Percentiles rank a stretch among this genome's conserved stretches.
Conservation (phyloP, 2,888 invertebrate genomes). For the Phrixothrix hirtus region DNA sequence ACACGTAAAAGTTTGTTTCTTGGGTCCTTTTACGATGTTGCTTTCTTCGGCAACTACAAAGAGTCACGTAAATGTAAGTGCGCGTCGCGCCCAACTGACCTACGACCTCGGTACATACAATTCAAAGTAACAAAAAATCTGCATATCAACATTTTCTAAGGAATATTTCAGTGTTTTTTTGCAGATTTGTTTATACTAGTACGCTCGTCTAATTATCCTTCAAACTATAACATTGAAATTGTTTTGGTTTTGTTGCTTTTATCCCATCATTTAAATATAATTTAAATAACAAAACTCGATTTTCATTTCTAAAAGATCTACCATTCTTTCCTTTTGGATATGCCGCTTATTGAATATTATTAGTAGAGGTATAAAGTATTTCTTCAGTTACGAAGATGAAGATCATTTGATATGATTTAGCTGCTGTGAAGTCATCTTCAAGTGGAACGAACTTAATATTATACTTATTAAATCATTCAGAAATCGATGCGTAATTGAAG, state of each 20-base stretch:
- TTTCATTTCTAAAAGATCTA: constrained; percentile 18
- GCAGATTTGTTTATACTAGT: too few relatives aligned
- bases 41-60: constrained; percentile 43
- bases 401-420: constrained; percentile 1
- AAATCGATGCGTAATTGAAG: constrained; percentile 27
- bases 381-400: neutral
- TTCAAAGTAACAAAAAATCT: constrained; percentile 48
- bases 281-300: constrained; percentile 21
- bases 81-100: constrained; percentile 52
- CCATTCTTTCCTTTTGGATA: constrained; percentile 8
- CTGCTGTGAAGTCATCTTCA: constrained; percentile 3
- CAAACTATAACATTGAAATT: neutral
- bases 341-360: constrained; percentile 8
- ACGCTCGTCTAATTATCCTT: neutral
- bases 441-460: neutral
- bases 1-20: constrained; percentile 23
- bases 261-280: constrained; percentile 11
- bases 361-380: neutral
- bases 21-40: constrained; percentile 18
- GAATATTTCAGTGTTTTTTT: too few relatives aligned
- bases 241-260: constrained; percentile 12
- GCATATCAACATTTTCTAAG: too few relatives aligned
- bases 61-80: constrained; percentile 51
- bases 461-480: constrained; percentile 18
- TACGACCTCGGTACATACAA: constrained; percentile 42